Base-by-base conservation (phyloP, 2,888 invertebrate genomes). In the Resseliella maxima region DNA sequence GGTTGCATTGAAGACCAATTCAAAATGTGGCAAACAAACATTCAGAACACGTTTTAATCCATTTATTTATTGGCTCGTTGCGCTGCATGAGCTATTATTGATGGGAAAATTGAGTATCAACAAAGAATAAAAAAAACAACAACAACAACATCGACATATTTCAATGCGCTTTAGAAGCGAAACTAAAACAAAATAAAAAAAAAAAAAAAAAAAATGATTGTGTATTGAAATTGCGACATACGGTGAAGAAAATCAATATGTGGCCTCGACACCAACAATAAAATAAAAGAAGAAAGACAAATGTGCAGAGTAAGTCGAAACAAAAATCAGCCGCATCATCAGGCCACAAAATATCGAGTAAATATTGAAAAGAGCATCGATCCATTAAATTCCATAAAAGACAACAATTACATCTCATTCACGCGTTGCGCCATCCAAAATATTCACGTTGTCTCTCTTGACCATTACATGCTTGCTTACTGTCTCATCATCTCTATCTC, bases 1-100 rank as follows among this genome's bases (percentile, higher is more conserved):
- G 24, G 27, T 2, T 27, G 59, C 72, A 72, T 5, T 72, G 72
- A 27, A 35, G 2, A 2, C 12, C 2, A 15, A 50, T 27, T 59
- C 59, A n/a, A 35, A 72, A 18, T 72, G 31, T 35, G 31, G 31
- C 31, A 15, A 27, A 72, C 31, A 72, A 72, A 72, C 72, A 72
- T 72, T 72, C 72, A 35, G 35, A 72, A 72, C 72, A 72, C 72
- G 72, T 72, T 72, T 72, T 72, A 72, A 72, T 72, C 72, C 72
- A 72, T 72, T 72, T 72, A 72, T 72, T 72, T 72, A 72, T 72
- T 72, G 72, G 31, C 72, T 72, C 72, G 72, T 72, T 72, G 27
- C 72, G 72, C 72, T 72, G 72, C 72, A 72, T 72, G 72, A 72
- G 31, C 72, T 35, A 35, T 72, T 72, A 72, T 72, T 72, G 72